Evolutionary conservation across 2,888 invertebrate genomes (phyloP), one percentile per base, ranked within the genome.

Genomic region (Gymnoscelis rufifasciata): DNA sequence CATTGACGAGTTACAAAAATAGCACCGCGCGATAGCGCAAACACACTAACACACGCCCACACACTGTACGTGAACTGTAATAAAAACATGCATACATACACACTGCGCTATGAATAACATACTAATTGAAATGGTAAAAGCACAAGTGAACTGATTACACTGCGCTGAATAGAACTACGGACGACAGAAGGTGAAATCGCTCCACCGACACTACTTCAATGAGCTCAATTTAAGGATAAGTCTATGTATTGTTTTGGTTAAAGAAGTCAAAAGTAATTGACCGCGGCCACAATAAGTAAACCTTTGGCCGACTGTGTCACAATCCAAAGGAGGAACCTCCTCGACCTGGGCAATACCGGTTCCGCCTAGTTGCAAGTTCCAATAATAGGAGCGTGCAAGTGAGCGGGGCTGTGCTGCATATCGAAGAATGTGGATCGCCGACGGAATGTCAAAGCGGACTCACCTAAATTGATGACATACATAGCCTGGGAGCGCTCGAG

Each of bases 401-500:
- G 45, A 51, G 49, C 52, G 49, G 54, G n/a, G 19, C 19, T 19
- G 19, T 62, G 61, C 62, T 62, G 62, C 59, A 65, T 53, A 64
- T 64, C 56, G 60, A 61, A 67, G 70, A 76, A 77, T 78, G 76
- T 77, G 61, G 73, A 73, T 65, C 74, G 62, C 60, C 62, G 60
- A 57, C 53, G 66, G 67, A 71, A 65, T 67, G 66, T 66, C 66
- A 59, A 71, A 71, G 75, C 78, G 78, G 78, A 83, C 88, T 87
- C 80, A 88, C 88, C 88, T 83, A 88, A 82, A 84, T 88, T 88
- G 62, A 88, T 86, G 84, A 88, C 88, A 84, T 88, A 88, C 88
- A 88, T 88, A 76, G 86, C 87, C 83, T 80, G 87, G 76, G 87
- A 86, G 83, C 87, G 86, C 79, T 84, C 83, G 77, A 86, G 83